Percentiles rank a stretch among this genome's conserved stretches.
Evolutionary conservation across 2,797 vertebrate species (phyloP).

Genomic region (Propithecus perrieri): DNA sequence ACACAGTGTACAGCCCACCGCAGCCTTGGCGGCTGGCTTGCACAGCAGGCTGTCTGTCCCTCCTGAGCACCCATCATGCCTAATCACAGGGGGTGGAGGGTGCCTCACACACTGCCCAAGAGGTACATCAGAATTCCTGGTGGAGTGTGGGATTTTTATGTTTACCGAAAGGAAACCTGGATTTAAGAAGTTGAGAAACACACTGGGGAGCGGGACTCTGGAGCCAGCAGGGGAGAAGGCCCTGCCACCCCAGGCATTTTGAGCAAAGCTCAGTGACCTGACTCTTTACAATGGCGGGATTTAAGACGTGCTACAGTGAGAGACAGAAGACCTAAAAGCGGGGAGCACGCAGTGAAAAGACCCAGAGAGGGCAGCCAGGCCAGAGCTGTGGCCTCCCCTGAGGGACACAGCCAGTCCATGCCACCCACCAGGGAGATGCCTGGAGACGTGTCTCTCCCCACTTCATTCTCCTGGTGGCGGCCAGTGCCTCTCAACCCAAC

Average conservation of each 20-base stretch:
- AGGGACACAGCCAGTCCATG: no score
- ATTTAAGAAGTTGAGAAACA: background rate
- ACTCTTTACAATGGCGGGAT: fast-evolving
- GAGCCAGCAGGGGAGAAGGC: background rate
- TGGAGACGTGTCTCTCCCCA: no score
- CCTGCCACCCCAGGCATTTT: fast-evolving
- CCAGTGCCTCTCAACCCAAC: background rate
- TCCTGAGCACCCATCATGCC: background rate
- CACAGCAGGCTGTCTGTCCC: background rate
- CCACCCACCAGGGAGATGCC: background rate
- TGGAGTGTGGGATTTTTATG: background rate
- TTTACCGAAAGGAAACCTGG: background rate
- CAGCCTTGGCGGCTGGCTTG: background rate
- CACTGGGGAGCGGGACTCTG: background rate
- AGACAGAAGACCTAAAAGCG: background rate
- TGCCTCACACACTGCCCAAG: background rate
- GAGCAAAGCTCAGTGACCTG: background rate
- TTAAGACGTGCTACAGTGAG: background rate
- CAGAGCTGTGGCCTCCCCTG: fast-evolving
- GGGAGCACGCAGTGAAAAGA: fast-evolving
- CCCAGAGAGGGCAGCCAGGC: background rate
- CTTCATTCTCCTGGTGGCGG: background rate
- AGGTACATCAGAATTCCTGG: background rate
- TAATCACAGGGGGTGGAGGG: fast-evolving
- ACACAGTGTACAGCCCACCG: background rate